These are phyloP conservation scores for Neomorphus geoffroyi DNA, from an alignment of 2,797 vertebrate species.

Conservation along the genomic window DNA sequence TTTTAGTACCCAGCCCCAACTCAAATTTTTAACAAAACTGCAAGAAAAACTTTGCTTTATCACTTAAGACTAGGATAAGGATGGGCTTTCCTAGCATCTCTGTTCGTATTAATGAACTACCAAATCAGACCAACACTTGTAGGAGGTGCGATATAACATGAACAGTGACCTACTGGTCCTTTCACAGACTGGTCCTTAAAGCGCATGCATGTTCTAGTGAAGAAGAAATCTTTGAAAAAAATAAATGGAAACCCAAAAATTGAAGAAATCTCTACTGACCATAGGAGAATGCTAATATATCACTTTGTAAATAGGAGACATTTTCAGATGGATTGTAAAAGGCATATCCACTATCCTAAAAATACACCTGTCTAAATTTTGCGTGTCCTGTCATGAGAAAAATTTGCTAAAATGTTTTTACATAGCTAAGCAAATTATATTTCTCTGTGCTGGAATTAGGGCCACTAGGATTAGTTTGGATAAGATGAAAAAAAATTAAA, in stretches of 20 bases:
- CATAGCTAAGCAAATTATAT: not conserved
- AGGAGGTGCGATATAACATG: not conserved
- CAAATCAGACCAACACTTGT: not conserved
- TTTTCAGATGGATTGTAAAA: not conserved
- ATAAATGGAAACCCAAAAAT: not conserved
- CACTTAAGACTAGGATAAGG: not conserved
- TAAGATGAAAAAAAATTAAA: not conserved
- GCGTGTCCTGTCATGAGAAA: not conserved
- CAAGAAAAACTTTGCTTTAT: not conserved
- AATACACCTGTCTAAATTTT: not conserved
- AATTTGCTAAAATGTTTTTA: not conserved
- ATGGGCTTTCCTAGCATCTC: not conserved
- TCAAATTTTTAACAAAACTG: not conserved
- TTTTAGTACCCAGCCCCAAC: not conserved
- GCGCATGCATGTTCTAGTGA: not conserved
- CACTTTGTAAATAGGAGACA: not conserved
- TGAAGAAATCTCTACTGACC: not conserved
- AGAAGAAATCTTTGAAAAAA: not conserved
- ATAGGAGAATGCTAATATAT: not conserved
- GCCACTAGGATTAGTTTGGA: not conserved
- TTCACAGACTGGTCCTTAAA: not conserved
- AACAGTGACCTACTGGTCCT: rapidly evolving
- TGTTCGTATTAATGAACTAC: not conserved
- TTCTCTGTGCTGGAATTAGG: not conserved
- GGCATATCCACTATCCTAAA: not conserved